These are phyloP conservation scores for Ectropis grisescens DNA, from an alignment of 1,140 invertebrate genomes.

Conservation along the genomic window DNA sequence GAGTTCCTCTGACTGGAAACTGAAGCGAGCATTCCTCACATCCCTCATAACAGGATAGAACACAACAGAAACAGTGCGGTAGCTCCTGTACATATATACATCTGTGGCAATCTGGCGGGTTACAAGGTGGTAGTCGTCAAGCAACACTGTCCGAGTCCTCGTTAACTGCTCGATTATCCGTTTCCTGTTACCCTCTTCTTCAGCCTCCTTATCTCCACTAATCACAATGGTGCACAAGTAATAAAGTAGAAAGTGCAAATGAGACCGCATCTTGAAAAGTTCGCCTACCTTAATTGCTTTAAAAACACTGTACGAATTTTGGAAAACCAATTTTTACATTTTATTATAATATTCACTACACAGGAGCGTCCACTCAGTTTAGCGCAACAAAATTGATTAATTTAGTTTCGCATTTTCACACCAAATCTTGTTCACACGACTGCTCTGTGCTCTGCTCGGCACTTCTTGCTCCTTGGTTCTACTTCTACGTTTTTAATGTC, in stretches of 20 bases:
- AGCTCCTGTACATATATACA: conserved; percentile 57
- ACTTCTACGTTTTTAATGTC: too few relatives aligned
- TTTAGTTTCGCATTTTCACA: too few relatives aligned
- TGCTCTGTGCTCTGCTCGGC: too few relatives aligned
- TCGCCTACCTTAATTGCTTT: too few relatives aligned
- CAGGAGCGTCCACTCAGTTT: too few relatives aligned
- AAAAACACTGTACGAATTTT: too few relatives aligned
- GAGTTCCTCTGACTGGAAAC: conserved; percentile 53
- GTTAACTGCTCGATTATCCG: conserved; percentile 47
- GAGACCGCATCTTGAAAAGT: conserved; percentile 31
- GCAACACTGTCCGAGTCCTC: conserved; percentile 41
- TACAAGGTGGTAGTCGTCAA: conserved; percentile 47
- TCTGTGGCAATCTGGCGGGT: conserved; percentile 50
- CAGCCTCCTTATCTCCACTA: conserved; percentile 35
- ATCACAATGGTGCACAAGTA: conserved; percentile 35
- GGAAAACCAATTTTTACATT: too few relatives aligned
- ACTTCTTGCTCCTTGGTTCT: too few relatives aligned
- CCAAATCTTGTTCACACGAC: too few relatives aligned
- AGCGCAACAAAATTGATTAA: too few relatives aligned
- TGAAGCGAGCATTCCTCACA: conserved; percentile 46
- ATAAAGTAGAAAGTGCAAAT: conserved; percentile 34
- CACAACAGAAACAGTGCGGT: conserved; percentile 55
- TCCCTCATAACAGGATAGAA: conserved; percentile 44
- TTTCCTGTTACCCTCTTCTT: conserved; percentile 39
- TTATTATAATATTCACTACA: too few relatives aligned